phyloP scores from a whole-genome alignment of 2,113 vertebrate species.

The Prochilodus magdalenae region DNA sequence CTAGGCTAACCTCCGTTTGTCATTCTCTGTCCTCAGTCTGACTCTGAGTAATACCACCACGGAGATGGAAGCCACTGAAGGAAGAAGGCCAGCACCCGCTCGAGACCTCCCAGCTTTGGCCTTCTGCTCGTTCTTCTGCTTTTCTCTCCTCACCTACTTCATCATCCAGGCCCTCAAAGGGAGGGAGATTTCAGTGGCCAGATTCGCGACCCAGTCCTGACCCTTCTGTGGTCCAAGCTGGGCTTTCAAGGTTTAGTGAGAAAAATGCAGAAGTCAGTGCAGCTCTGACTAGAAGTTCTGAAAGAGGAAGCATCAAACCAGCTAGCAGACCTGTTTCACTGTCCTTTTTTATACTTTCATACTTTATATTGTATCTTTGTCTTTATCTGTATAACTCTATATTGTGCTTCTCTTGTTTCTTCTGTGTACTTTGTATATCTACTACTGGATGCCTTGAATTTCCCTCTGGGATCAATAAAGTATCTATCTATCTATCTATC shows the following conservation, averaged over 20 bases:
- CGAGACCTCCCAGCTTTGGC: slow-evolving; percentile 11
- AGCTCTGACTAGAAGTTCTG: background rate
- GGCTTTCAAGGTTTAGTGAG: background rate
- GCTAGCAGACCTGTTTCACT: background rate
- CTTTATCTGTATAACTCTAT: too few relatives aligned
- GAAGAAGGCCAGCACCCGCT: slow-evolving; percentile 8
- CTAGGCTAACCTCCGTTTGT: background rate
- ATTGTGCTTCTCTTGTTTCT: too few relatives aligned
- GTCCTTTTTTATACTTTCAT: too few relatives aligned
- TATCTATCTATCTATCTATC: too few relatives aligned
- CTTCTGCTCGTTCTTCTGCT: slow-evolving; percentile 1
- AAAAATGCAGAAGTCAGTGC: slow-evolving; percentile 12
- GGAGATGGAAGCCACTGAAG: background rate
- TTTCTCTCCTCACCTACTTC: slow-evolving; percentile 28
- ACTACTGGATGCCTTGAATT: too few relatives aligned
- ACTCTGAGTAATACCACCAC: slow-evolving; percentile 13
- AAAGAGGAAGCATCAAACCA: background rate
- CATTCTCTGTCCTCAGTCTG: background rate
- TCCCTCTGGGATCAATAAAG: too few relatives aligned
- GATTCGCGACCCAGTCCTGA: slow-evolving; percentile 1
- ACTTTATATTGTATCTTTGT: too few relatives aligned
- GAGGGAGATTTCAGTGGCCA: background rate
- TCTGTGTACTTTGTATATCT: too few relatives aligned
- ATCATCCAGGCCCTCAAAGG: slow-evolving; percentile 31
- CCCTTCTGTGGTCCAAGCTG: slow-evolving; percentile 17